Conservation (phyloP, 2,113 vertebrate species). For the Crotophaga sulcirostris region DNA sequence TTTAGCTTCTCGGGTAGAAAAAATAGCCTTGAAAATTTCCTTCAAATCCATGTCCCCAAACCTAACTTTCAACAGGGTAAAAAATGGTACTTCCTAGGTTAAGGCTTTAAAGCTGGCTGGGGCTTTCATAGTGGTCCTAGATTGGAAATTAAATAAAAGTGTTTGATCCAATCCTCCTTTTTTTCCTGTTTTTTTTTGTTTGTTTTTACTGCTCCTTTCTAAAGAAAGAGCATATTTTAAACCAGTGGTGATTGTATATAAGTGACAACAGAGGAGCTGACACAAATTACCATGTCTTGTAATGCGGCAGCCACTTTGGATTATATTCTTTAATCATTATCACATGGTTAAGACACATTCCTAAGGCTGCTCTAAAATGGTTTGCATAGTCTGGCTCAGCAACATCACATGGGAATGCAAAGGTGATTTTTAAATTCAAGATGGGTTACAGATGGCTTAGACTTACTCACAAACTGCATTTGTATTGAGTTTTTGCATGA, state of each 20-base stretch:
- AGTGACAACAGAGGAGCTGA: not conserved
- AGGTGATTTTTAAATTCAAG: not conserved
- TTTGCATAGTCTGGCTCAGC: not conserved
- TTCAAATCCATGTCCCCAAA: conserved; percentile 11
- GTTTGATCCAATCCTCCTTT: not conserved
- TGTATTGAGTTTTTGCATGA: not conserved
- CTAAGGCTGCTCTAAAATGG: not conserved
- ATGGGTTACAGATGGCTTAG: not conserved
- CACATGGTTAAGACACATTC: not conserved
- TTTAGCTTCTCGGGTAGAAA: conserved; percentile 33
- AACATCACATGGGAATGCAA: not conserved
- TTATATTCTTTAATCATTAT: not conserved
- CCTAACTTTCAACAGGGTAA: not conserved
- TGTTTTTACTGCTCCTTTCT: not conserved
- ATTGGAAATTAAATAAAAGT: not conserved
- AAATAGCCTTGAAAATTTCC: conserved; percentile 42
- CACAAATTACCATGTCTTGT: not conserved
- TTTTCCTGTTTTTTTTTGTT: not conserved
- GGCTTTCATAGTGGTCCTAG: not conserved
- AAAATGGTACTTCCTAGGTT: not conserved
- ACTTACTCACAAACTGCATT: not conserved
- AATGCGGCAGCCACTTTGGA: not conserved
- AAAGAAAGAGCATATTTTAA: not conserved
- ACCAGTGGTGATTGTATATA: not conserved
- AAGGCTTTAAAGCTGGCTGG: not conserved